Evolutionary conservation across 1,140 invertebrate genomes (phyloP).

Genomic region (Drosophila arizonae): DNA sequence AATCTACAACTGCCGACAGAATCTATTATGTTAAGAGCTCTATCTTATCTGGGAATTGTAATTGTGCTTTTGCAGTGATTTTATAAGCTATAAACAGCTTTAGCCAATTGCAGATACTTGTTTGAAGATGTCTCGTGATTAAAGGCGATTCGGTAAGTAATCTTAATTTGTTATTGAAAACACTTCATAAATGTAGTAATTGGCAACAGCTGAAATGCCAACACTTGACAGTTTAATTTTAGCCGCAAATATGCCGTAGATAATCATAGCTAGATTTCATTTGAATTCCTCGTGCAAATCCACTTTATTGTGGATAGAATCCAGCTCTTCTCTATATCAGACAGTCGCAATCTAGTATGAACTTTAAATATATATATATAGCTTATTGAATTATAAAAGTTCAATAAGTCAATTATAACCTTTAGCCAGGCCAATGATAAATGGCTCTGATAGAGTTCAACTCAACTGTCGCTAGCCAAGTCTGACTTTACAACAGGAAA

Average conservation of each 20-base stretch:
- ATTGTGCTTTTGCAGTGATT: slow-evolving; percentile 33
- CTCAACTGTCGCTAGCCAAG: background rate
- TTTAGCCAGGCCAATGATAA: too few species aligned
- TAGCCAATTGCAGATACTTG: background rate
- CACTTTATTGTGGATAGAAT: too few species aligned
- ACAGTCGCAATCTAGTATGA: too few species aligned
- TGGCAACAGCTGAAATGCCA: background rate
- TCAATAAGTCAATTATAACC: too few species aligned
- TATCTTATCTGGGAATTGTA: slow-evolving; percentile 36
- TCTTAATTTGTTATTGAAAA: background rate
- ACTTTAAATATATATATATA: too few species aligned
- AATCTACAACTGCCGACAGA: slow-evolving; percentile 20
- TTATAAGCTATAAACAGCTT: background rate
- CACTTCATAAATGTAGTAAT: background rate
- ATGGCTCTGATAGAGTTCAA: too few species aligned
- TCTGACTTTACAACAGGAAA: background rate
- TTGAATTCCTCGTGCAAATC: too few species aligned
- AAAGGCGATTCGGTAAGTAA: background rate
- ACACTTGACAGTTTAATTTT: too few species aligned
- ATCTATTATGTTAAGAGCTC: background rate
- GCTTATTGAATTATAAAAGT: too few species aligned
- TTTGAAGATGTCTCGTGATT: background rate
- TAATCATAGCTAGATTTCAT: too few species aligned
- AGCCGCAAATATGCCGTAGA: too few species aligned
- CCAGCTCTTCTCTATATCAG: too few species aligned